phyloP scores from a whole-genome alignment of 1,140 invertebrate species.

The Bombus polaris region DNA sequence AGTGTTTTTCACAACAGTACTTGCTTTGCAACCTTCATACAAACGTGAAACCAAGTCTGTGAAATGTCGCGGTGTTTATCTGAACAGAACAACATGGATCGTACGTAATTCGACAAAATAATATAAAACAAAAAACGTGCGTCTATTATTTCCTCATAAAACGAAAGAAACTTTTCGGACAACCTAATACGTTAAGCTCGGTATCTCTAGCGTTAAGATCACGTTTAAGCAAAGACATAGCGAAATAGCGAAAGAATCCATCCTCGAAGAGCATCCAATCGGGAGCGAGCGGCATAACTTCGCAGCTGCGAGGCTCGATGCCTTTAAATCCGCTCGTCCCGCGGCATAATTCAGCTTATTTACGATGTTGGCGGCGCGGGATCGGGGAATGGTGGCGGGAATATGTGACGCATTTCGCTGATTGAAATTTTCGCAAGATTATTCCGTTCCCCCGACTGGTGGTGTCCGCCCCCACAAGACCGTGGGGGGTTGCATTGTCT shows the following conservation, averaged over 20 bases:
- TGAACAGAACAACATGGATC: no score
- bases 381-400: slow-evolving; percentile 66
- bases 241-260: neutral
- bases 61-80: no score
- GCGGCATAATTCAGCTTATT: slow-evolving; percentile 73
- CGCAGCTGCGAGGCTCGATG: slow-evolving; percentile 33
- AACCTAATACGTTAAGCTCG: no score
- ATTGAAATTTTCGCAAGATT: slow-evolving; percentile 81
- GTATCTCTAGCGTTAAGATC: no score
- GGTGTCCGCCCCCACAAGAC: slow-evolving; percentile 35
- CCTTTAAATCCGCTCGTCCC: slow-evolving; percentile 33
- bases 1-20: no score
- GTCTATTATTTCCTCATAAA: no score
- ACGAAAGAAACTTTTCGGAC: no score
- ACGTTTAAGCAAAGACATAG: neutral
- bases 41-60: no score
- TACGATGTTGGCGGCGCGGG: slow-evolving; percentile 60
- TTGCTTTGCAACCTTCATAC: no score
- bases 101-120: no score
- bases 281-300: neutral
- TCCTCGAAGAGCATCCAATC: neutral
- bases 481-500: slow-evolving; percentile 42
- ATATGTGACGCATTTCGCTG: slow-evolving; percentile 82
- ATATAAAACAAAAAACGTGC: no score
- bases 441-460: slow-evolving; percentile 56